phyloP scores from a whole-genome alignment of 2,888 invertebrate species.

The Tetragnatha montana region DNA sequence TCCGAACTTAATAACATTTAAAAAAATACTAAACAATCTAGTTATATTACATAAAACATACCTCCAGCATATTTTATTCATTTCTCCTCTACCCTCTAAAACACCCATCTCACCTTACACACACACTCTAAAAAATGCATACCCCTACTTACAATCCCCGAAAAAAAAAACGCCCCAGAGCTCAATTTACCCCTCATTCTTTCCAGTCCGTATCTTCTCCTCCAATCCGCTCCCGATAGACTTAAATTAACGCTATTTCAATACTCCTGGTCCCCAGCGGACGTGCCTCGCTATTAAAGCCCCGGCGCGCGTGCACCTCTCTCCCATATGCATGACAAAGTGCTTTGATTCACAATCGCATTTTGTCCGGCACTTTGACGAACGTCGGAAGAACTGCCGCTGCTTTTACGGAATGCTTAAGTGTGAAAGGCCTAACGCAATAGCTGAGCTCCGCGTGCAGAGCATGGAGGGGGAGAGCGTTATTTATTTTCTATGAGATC shows the following conservation, averaged over 20 bases:
- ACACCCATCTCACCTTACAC: too few species aligned
- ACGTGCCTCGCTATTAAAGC: constrained; percentile 10
- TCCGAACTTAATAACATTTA: too few species aligned
- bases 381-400: constrained; percentile 29
- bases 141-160: not conserved
- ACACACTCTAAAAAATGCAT: not conserved
- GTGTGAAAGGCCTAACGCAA: constrained; percentile 53
- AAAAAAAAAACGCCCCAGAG: not conserved
- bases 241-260: constrained; percentile 44
- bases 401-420: constrained; percentile 50
- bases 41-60: too few species aligned
- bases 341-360: constrained; percentile 62
- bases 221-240: not conserved
- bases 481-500: constrained; percentile 64
- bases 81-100: too few species aligned
- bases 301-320: not conserved
- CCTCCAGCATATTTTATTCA: too few species aligned
- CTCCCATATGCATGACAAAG: constrained; percentile 62
- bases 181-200: not conserved
- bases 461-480: constrained; percentile 27
- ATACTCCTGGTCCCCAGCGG: not conserved
- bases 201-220: not conserved
- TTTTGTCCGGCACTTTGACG: constrained; percentile 61
- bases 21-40: too few species aligned
- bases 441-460: not conserved